Base-by-base conservation (phyloP, 2,888 invertebrate species). In the Eretmocerus hayati region DNA sequence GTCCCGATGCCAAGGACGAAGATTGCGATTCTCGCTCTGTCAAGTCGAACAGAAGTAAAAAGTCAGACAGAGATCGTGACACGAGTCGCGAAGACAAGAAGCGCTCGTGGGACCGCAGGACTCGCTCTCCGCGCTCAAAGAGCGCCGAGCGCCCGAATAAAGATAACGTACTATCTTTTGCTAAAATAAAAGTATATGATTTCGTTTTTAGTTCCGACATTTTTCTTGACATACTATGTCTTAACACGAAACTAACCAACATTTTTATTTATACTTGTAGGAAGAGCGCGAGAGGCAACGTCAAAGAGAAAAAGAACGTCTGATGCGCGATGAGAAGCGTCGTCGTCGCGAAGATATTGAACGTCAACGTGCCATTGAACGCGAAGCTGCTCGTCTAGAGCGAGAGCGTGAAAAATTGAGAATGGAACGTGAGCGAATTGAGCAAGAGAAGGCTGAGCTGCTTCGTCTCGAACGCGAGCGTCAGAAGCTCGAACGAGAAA, bases 381-480 rank as follows among this genome's bases (percentile, higher is more conserved):
- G 90, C 3, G 92, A 94, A 73, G 87, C 90, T 31, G 80, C 84
- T 37, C 82, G 89, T 43, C 77, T 92, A 43, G 86, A 85, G 52
- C 78, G 87, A 42, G 90, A 91, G 68, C 77, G 89, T 21, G 87
- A 89, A 62, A 87, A 87, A 63, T 73, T 91, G 54, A 79, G 87
- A 38, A 74, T 87, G 13, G 94, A 94, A 72, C 80, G 90, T 19
- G 91, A 91, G 62, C 83, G 85, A 58, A 83, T 93, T 45, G 94
- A 94, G 66, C 81, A 88, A 3, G 91, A 92, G 66, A 89, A 89
- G 71, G 85, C 87, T 15, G 91, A 93, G 65, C 70, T 92, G 20
- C 74, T 92, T 57, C 81, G 88, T 43, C 69, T 91, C 56, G 90
- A 92, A 67, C 79, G 90, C 15, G 92, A 92, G 67, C 79, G 90